Percentiles rank a stretch among this genome's conserved stretches.
phyloP scores from a whole-genome alignment of 2,113 vertebrate species.

The Corvus hawaiiensis region DNA sequence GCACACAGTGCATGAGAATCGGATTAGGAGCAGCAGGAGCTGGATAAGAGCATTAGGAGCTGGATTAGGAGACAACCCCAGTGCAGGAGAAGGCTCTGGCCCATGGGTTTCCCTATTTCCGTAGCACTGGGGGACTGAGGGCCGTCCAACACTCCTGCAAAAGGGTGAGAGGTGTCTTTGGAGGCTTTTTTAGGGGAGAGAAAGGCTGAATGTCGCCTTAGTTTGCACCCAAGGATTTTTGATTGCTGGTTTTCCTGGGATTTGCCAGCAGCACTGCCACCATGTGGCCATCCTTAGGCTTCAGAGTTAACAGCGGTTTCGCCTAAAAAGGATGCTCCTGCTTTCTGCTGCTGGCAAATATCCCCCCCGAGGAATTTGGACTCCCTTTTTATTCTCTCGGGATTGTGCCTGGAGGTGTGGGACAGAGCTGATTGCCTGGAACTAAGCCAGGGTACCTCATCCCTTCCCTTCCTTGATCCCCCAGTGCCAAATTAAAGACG shows the following conservation, averaged over 20 bases:
- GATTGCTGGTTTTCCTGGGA: not conserved
- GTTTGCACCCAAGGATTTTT: not conserved
- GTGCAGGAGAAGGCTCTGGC: not conserved
- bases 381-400: not conserved
- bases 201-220: not conserved
- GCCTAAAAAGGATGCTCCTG: not conserved
- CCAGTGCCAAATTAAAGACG: not conserved
- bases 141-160: not conserved
- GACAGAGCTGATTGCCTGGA: not conserved
- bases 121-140: too few relatives aligned
- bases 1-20: not conserved
- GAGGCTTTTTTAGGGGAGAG: not conserved
- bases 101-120: not conserved
- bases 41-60: conserved; percentile 35
- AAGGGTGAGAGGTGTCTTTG: not conserved
- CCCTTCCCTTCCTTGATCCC: not conserved
- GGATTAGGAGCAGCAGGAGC: conserved; percentile 38
- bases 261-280: conserved; percentile 28
- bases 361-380: fast-evolving
- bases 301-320: not conserved
- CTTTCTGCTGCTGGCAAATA: not conserved
- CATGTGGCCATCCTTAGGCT: conserved; percentile 10
- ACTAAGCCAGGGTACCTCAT: too few relatives aligned
- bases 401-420: not conserved
- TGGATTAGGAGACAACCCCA: not conserved